Base-by-base conservation (phyloP, 2,113 vertebrate genomes). In the Rhynchomys soricoides region DNA sequence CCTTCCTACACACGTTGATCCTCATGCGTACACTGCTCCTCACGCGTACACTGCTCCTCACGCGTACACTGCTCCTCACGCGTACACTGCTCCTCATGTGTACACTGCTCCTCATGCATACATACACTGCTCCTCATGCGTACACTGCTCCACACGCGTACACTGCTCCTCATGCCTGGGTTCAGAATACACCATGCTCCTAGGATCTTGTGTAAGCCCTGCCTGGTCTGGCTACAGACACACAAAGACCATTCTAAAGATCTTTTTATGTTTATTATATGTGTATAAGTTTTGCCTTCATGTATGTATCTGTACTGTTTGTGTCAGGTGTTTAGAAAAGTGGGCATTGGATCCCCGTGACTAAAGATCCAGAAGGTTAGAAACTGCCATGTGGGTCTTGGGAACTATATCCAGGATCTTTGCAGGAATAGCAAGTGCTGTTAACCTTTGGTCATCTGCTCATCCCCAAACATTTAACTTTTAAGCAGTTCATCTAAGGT, bases 61-160 rank as follows among this genome's bases (percentile, higher is more conserved):
- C 40, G 34, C 4, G 4, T 13, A 15, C 52, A 57, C 10, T 59
- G 10, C 12, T 82, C 1, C 12, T 40, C 52, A 52, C 21, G 17
- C 1, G 1, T 17, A 7, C 21, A 21, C 11, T 57, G 37, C 2
- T n/a, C 1, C 10, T 21, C 5, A 6, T 22, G 26, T 15, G 1
- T 52, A 71, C 50, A 40, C 52, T 45, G 78, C 40, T 81, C 34
- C 31, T 83, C 34, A 16, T 9, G 2, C 50, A 0, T 1, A 34
- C 50, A 0, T 1, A 34, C 0, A 0, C 31, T 34, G 43, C 2
- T 48, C 43, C 7, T 59, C 57, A 79, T n/a, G 31, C 0, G 6
- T 55, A 22, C 50, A 37, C 31, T 55, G 52, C 3, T n/a, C 17
- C 52, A 7, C 10, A 55, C n/a, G 17, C 0, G 1, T n/a, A 3